Evolutionary conservation across 2,888 invertebrate species (phyloP).

Genomic region (Prosapia bicincta): DNA sequence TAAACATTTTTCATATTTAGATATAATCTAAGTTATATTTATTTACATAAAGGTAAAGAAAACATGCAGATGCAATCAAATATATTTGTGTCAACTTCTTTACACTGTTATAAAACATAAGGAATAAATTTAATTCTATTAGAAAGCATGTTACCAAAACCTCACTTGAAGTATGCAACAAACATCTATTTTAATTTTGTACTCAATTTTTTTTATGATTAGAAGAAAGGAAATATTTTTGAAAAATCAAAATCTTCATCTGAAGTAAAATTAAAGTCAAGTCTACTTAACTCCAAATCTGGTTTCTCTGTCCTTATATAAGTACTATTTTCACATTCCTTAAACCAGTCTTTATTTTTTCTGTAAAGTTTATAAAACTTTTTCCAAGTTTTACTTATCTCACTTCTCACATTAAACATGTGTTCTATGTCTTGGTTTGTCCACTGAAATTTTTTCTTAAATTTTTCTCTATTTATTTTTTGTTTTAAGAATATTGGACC

Average conservation of each 20-base stretch:
- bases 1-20: too few species aligned
- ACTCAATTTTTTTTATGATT: too few species aligned
- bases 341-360: conserved; percentile 5
- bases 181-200: too few species aligned
- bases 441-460: conserved; percentile 16
- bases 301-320: neutral
- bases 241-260: neutral
- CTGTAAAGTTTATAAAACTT: conserved; percentile 13
- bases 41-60: too few species aligned
- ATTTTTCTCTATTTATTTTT: conserved; percentile 2
- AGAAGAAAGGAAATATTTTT: too few species aligned
- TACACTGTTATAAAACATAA: too few species aligned
- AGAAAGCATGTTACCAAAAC: too few species aligned
- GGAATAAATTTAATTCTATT: too few species aligned
- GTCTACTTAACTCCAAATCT: neutral
- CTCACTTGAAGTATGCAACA: too few species aligned
- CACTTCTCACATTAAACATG: conserved; percentile 10
- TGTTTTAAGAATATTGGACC: conserved; percentile 11
- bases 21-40: too few species aligned
- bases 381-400: conserved; percentile 17
- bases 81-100: too few species aligned
- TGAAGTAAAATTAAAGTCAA: neutral
- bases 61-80: too few species aligned
- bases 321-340: neutral
- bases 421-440: conserved; percentile 11